These are phyloP conservation scores for Gambusia affinis DNA, from an alignment of 2,113 vertebrate species.

Conservation along the genomic window DNA sequence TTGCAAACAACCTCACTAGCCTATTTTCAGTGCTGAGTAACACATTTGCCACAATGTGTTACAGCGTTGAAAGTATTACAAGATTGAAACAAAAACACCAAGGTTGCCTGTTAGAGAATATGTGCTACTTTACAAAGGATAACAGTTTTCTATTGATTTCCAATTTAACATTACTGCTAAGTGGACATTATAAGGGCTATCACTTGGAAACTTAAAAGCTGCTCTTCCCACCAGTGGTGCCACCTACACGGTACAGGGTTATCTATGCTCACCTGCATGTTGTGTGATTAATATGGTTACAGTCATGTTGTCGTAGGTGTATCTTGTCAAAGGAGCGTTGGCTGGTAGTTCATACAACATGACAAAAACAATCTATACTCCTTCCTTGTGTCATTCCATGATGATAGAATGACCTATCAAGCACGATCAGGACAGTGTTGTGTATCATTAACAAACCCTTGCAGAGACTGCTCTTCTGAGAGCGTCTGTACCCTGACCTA, in stretches of 20 bases:
- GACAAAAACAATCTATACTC: too few relatives aligned
- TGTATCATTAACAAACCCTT: too few relatives aligned
- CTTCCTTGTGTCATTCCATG: too few relatives aligned
- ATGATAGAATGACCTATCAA: too few relatives aligned
- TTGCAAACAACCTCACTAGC: slow-evolving; percentile 20
- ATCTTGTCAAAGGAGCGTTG: too few relatives aligned
- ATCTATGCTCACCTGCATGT: background rate
- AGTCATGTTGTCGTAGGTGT: too few relatives aligned
- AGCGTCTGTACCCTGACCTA: too few relatives aligned
- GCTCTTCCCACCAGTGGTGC: background rate
- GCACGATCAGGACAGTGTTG: too few relatives aligned
- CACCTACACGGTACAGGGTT: background rate
- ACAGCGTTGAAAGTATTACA: slow-evolving; percentile 2
- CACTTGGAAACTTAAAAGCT: background rate
- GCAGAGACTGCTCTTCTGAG: too few relatives aligned
- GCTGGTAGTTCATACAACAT: too few relatives aligned
- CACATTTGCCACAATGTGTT: background rate
- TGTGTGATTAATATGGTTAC: too few relatives aligned
- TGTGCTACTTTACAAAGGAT: background rate
- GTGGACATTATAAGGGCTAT: background rate
- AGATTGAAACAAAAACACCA: background rate
- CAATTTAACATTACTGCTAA: background rate
- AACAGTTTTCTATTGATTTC: background rate
- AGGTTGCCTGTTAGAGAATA: background rate
- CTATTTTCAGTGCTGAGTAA: slow-evolving; percentile 11